Evolutionary conservation across 2,888 invertebrate species (phyloP), one percentile per base, ranked within the genome.

Genomic region (Drosophila incognita): DNA sequence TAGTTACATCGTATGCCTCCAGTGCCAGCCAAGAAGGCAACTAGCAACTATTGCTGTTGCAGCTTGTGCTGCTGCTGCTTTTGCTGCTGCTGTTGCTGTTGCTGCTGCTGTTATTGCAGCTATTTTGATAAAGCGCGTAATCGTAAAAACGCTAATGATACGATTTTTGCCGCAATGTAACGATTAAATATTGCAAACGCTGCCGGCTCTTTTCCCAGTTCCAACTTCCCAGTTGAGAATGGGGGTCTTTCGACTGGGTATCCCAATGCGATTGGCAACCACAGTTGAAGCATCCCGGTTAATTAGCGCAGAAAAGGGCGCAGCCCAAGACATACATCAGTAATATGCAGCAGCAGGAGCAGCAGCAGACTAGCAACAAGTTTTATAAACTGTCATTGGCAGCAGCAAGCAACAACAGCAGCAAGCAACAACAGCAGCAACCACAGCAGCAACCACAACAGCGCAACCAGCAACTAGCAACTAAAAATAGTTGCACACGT

Each of bases 61-160:
- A 21, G n/a, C n/a, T n/a, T 74, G 60, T 53, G 38, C 40, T 62
- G 67, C 24, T 69, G 36, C n/a, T 35, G 40, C 6, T 64, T 46
- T 31, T 58, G 66, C 13, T 51, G 74, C 33, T 31, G 31, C 31
- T 11, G 33, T 11, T 35, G 48, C 8, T 64, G 53, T 31, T 58
- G 66, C 13, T 51, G 74, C n/a, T 35, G 48, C 8, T 64, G 57
- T 33, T 58, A 73, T 58, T 71, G 81, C 63, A 74, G 79, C 77
- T 82, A 74, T 81, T 87, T 79, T 87, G 89, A 87, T 87, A 90
- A 86, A 86, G 90, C 90, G 86, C 87, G 79, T 89, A 90, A 89
- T 91, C 89, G 74, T 87, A 84, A 82, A 89, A 91, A 87, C 85
- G 81, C 87, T 91, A 89, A 89, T 90, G 91, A 89, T 89, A 89